A percentile compares a stretch with the other conserved stretches of the same genome.
Evolutionary conservation across 2,888 invertebrate genomes (phyloP).

Genomic region (Deladenus siricidicola): DNA sequence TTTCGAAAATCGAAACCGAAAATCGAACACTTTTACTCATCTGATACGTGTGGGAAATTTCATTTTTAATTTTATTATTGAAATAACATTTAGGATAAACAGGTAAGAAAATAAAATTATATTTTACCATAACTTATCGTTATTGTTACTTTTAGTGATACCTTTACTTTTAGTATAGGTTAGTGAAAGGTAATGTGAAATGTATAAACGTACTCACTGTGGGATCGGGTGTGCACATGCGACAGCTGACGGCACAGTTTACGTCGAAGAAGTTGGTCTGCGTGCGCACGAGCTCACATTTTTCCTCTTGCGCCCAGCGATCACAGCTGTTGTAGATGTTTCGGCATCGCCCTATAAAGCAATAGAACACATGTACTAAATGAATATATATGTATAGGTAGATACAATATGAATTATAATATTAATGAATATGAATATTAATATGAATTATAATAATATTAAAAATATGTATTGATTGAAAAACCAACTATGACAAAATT

Average conservation of each 20-base stretch:
- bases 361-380: not conserved
- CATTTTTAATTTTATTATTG: too few relatives aligned
- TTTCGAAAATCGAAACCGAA: too few relatives aligned
- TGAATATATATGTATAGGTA: not conserved
- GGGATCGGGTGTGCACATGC: slow-evolving; percentile 48
- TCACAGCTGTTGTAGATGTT: slow-evolving; percentile 53
- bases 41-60: too few relatives aligned
- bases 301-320: slow-evolving; percentile 52
- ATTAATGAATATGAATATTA: not conserved
- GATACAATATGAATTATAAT: not conserved
- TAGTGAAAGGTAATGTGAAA: too few relatives aligned
- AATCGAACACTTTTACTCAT: too few relatives aligned
- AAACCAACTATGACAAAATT: slow-evolving; percentile 50
- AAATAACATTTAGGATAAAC: too few relatives aligned
- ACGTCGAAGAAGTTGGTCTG: slow-evolving; percentile 53
- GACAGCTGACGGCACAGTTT: slow-evolving; percentile 52
- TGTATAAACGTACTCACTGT: slow-evolving; percentile 34
- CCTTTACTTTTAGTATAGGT: too few relatives aligned
- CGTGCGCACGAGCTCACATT: slow-evolving; percentile 44
- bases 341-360: slow-evolving; percentile 50
- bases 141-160: too few relatives aligned
- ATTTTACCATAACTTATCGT: too few relatives aligned
- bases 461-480: not conserved
- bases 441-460: too few relatives aligned
- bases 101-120: too few relatives aligned